phyloP scores from a whole-genome alignment of 2,888 invertebrate genomes.

The Drosophila cyrtoloma region DNA sequence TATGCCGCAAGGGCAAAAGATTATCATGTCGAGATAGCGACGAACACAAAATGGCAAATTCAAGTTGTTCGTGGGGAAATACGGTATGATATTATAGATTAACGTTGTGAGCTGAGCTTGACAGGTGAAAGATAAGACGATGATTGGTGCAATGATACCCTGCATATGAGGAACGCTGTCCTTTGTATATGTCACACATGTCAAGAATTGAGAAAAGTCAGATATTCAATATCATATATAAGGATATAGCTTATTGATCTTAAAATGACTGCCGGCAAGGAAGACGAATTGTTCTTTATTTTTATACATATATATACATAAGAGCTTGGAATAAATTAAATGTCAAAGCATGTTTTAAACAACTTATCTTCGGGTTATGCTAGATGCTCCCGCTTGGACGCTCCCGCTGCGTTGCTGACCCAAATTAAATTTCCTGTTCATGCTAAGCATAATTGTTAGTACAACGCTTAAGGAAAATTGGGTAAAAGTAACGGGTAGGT shows the following conservation, averaged over 20 bases:
- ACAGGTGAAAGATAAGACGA: constrained; percentile 10
- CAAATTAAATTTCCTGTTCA: background rate
- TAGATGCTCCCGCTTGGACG: background rate
- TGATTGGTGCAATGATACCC: constrained; percentile 25
- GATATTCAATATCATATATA: background rate
- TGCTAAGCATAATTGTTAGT: background rate
- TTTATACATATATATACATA: background rate
- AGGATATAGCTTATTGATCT: background rate
- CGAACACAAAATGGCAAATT: constrained; percentile 22
- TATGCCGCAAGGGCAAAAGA: constrained; percentile 65
- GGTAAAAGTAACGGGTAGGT: background rate
- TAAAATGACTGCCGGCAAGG: background rate
- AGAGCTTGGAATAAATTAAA: background rate
- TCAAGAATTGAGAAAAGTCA: background rate
- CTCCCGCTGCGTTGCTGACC: background rate
- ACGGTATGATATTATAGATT: constrained; percentile 2
- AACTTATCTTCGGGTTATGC: background rate
- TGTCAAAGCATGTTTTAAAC: background rate
- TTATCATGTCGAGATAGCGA: constrained; percentile 54
- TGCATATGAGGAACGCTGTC: background rate
- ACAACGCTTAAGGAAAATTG: background rate
- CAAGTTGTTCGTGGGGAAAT: background rate
- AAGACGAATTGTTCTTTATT: background rate
- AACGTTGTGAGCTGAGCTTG: constrained; percentile 27
- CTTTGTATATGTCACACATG: background rate